Conservation (phyloP, 1,140 invertebrate genomes). For the Stegodyphus dumicola region DNA sequence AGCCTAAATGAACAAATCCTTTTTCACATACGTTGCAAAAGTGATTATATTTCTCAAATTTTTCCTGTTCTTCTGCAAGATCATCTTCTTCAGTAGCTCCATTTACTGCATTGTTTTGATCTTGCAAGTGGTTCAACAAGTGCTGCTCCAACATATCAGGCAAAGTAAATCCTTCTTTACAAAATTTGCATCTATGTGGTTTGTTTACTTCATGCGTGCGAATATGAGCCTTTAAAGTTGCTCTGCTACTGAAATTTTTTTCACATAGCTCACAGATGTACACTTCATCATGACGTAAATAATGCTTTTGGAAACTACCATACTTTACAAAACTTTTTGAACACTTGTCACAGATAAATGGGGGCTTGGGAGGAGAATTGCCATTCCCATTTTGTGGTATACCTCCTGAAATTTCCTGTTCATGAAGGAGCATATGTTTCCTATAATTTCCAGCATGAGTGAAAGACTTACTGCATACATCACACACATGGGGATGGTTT, state of each 20-base stretch:
- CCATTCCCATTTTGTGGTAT: neutral
- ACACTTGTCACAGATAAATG: conserved; percentile 35
- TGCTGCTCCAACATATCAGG: conserved; percentile 18
- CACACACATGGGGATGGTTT: conserved; percentile 72
- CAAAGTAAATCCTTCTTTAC: conserved; percentile 5
- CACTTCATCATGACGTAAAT: neutral
- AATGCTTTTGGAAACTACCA: conserved; percentile 33
- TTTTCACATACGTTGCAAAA: conserved; percentile 33
- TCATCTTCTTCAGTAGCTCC: neutral
- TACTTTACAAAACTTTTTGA: conserved; percentile 28
- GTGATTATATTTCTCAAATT: conserved; percentile 21
- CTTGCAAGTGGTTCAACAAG: conserved; percentile 5
- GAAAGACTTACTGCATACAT: conserved; percentile 65
- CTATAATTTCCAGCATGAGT: conserved; percentile 62
- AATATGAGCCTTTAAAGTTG: conserved; percentile 16
- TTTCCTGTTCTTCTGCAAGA: neutral
- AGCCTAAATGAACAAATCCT: conserved; percentile 29
- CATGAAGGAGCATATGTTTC: conserved; percentile 41
- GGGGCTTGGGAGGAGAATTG: conserved; percentile 16
- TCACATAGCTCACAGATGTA: conserved; percentile 17
- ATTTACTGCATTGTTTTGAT: neutral
- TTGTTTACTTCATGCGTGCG: neutral
- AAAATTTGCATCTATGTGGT: conserved; percentile 26
- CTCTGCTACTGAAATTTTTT: conserved; percentile 22
- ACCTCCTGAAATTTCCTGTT: neutral